Evolutionary conservation across 2,113 vertebrate species (phyloP).

Genomic region (Bos javanicus): DNA sequence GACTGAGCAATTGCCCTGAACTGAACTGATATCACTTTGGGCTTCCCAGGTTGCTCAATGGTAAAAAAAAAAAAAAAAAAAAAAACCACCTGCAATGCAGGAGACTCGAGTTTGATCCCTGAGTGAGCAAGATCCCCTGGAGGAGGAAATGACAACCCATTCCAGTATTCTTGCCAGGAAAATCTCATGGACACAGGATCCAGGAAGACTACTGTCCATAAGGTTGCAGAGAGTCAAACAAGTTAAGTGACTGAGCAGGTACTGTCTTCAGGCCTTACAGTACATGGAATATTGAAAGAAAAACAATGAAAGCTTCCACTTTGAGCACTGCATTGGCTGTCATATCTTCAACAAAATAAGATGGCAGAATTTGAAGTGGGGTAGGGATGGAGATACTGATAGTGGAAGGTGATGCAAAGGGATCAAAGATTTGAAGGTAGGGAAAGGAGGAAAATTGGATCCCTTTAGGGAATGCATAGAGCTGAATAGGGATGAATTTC

Average conservation of each 20-base stretch:
- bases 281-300: not conserved
- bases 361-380: not conserved
- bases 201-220: not conserved
- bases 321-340: not conserved
- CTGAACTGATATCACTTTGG: not conserved
- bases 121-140: not conserved
- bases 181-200: not conserved
- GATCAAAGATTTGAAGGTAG: not conserved
- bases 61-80: no score
- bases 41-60: not conserved
- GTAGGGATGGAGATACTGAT: not conserved
- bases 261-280: fast-evolving
- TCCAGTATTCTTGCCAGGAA: not conserved
- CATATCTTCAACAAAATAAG: not conserved
- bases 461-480: not conserved
- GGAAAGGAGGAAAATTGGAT: not conserved
- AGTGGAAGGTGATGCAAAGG: not conserved
- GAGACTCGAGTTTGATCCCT: not conserved
- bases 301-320: not conserved
- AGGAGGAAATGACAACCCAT: not conserved
- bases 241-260: not conserved
- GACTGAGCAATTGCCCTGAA: no score
- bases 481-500: not conserved
- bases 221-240: not conserved
- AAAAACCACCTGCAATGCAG: not conserved